These are phyloP conservation scores for Bucco capensis DNA, from an alignment of 2,113 vertebrate species.

Conservation along the genomic window DNA sequence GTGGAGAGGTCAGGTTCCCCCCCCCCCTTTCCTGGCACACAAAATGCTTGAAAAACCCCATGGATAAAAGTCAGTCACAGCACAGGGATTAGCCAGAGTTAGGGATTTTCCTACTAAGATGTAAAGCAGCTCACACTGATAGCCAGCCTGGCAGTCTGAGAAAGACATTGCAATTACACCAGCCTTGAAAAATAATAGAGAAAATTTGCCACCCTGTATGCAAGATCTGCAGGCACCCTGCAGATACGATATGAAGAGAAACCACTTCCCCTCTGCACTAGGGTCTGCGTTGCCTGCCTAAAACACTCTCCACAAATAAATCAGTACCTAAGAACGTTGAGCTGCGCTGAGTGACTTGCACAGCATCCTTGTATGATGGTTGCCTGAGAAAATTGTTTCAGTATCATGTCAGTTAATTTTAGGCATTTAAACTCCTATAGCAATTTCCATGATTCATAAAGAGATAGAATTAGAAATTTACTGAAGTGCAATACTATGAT, in stretches of 20 bases:
- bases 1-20: background rate
- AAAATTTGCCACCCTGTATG: background rate
- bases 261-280: background rate
- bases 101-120: constrained; percentile 13
- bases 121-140: constrained; percentile 37
- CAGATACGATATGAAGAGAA: background rate
- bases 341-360: background rate
- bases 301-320: background rate
- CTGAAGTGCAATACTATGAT: constrained; percentile 20
- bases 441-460: constrained; percentile 40
- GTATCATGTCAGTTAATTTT: background rate
- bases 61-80: background rate
- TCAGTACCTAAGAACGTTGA: background rate
- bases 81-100: constrained; percentile 29
- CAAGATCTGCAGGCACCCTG: background rate
- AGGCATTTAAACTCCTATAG: background rate
- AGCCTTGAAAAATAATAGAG: background rate
- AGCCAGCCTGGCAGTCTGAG: background rate
- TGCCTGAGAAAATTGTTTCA: background rate
- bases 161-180: constrained; percentile 24
- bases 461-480: constrained; percentile 28
- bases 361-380: background rate
- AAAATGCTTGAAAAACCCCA: background rate
- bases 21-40: background rate
- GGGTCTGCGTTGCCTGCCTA: background rate